Base-by-base conservation (phyloP, 2,113 vertebrate species). In the Carassius gibelio region DNA sequence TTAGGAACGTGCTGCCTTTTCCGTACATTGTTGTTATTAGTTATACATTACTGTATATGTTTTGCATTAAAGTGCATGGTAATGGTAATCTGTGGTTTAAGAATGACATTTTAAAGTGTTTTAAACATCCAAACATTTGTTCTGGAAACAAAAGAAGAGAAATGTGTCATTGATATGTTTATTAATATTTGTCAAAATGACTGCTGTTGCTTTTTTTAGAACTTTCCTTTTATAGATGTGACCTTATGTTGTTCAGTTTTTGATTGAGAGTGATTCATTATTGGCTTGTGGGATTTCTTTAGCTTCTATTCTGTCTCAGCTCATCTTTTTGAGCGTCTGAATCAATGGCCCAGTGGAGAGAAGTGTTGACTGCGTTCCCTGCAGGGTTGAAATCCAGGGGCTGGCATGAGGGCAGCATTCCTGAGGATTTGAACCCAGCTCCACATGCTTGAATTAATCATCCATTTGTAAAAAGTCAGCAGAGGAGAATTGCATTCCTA, bases 371-470 rank as follows among this genome's bases (percentile, higher is more conserved):
- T 95, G 90, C 92, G 94, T 93, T 95, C 90, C 94, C 93, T 93
- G 92, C 92, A 87, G 95, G 95, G 95, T 95, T 91, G 92, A 93
- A 91, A 89, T 96, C 96, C 96, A 96, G 95, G 91, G 91, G 91
- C 96, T 98, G 97, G 97, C 96, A 96, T 91, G 80, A 87, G 91
- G 91, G 89, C 79, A 90, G 89, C 96, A 98, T 98, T 98, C 97
- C 96, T 97, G 91, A 95, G 95, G 94, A 96, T 96, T 97, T 96
- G 96, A 96, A 96, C 96, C 96, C 96, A 96, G 96, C 94, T 89
- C 95, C 95, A 95, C 96, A 98, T 96, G 96, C 95, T 98, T 97
- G 95, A 96, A 96, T 97, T 96, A 98, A 98, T 97, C 96, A 95
- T 95, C 95, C 94, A 95, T 95, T 98, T 95, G 92, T 91, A 93